Evolutionary conservation across 2,888 invertebrate genomes (phyloP).

Genomic region (Rhingia campestris): DNA sequence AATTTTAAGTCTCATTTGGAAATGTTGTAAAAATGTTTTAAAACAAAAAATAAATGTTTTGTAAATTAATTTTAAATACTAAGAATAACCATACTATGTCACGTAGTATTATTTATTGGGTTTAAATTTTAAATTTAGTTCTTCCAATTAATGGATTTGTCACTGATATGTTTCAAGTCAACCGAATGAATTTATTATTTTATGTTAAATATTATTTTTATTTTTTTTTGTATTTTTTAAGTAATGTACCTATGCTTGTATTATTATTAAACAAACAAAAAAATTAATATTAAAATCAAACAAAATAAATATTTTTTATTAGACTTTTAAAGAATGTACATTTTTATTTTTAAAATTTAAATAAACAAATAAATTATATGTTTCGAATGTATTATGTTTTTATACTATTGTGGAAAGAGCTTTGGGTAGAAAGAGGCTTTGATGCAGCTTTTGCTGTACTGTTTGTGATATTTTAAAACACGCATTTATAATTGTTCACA

Average conservation of each 20-base stretch:
- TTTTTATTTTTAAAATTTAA: constrained; percentile 43
- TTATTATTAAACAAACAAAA: constrained; percentile 22
- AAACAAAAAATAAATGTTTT: constrained; percentile 7
- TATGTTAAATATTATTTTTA: background rate
- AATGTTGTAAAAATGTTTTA: constrained; percentile 34
- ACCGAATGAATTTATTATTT: constrained; percentile 56
- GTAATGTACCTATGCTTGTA: constrained; percentile 37
- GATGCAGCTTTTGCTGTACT: too few relatives aligned
- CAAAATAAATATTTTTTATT: constrained; percentile 14
- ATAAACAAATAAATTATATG: constrained; percentile 19
- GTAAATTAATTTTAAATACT: constrained; percentile 23
- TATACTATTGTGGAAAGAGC: too few relatives aligned
- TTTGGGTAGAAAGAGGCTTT: too few relatives aligned
- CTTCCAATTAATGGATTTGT: constrained; percentile 12
- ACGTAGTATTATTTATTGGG: constrained; percentile 52
- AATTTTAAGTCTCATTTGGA: constrained; percentile 42
- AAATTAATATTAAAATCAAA: constrained; percentile 6
- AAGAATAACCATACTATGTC: constrained; percentile 25
- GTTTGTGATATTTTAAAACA: too few relatives aligned
- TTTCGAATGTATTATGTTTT: background rate
- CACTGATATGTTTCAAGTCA: constrained; percentile 35
- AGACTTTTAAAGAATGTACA: constrained; percentile 39
- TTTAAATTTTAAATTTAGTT: constrained; percentile 34
- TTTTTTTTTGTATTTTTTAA: constrained; percentile 23
- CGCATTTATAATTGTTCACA: too few relatives aligned